These are phyloP conservation scores for Nasua narica DNA, from an alignment of 2,797 vertebrate species.

Conservation along the genomic window DNA sequence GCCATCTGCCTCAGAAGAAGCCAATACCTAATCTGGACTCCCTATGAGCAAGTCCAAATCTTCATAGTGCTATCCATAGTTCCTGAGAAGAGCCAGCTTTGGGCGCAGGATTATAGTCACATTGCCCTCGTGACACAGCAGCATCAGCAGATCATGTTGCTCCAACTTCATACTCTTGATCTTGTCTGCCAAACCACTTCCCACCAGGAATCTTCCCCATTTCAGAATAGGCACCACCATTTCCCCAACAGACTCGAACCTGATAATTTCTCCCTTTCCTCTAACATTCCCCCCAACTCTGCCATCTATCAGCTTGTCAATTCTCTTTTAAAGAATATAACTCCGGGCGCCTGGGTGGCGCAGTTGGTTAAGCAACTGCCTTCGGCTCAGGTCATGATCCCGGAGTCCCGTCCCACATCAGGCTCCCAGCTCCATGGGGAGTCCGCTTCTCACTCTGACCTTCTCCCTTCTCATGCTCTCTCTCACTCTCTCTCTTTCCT, in stretches of 20 bases:
- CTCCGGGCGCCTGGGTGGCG: too few species aligned
- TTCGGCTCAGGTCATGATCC: too few species aligned
- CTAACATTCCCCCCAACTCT: not conserved
- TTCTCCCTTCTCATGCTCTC: too few species aligned
- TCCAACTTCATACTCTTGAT: constrained; percentile 95
- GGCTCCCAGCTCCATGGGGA: too few species aligned
- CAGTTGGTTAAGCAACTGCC: too few species aligned
- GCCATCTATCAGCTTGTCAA: not conserved
- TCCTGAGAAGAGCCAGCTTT: constrained; percentile 94
- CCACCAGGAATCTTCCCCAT: not conserved
- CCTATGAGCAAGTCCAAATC: constrained; percentile 93
- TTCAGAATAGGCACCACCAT: not conserved
- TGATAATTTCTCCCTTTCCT: not conserved
- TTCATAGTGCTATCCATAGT: constrained; percentile 96
- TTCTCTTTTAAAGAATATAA: not conserved
- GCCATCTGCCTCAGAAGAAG: not conserved
- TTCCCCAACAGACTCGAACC: not conserved
- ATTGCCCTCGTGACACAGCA: constrained; percentile 95
- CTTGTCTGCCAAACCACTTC: not conserved
- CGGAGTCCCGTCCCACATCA: too few species aligned
- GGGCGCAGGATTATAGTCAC: constrained; percentile 93
- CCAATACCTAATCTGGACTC: not conserved
- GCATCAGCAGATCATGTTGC: constrained; percentile 98
- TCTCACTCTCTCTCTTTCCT: too few species aligned
- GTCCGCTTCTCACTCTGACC: too few species aligned